Evolutionary conservation across 2,113 vertebrate genomes (phyloP), one percentile per base, ranked within the genome.

Genomic region (Pteronura brasiliensis): DNA sequence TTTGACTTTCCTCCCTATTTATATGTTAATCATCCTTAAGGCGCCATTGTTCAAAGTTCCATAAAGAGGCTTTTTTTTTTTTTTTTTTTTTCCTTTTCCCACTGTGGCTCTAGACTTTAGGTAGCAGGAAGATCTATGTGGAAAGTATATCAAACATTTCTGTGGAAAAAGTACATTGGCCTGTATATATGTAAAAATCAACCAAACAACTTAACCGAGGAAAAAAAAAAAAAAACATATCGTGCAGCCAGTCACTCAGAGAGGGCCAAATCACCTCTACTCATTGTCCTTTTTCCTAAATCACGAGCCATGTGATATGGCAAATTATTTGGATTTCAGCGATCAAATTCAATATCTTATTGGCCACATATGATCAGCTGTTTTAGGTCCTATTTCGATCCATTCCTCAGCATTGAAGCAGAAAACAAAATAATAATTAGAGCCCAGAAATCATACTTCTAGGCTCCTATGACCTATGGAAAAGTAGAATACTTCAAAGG

Each of bases 1-100:
- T 98, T 98, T 98, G 98, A 98, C 98, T 98, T 98, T 97, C 96
- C 98, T 98, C 98, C 95, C 97, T 98, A 97, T 98, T 98, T 98
- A 97, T 98, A 98, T 98, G 98, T 98, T 98, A 98, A 98, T 98
- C 97, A 98, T 98, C 97, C 98, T 98, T 88, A 97, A 98, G 98
- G 95, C 81, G 6, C 96, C 94, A 92, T 98, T 98, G 98, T 98
- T 98, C 98, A 97, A 98, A 98, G 97, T 98, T 98, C 98, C 96
- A 97, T 97, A 98, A 98, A 97, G 79, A 92, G 97, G 93, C 86
- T 4, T 49, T 79, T 67, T 67, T 92, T 93, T 98, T 6, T 97
- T 97, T 47, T 79, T 72, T 67, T 17, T 52, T 17, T 52, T 98
- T 2, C 34, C 83, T 72, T 72, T 59, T 29, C 15, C 42, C 49